These are phyloP conservation scores for Lathamus discolor DNA, from an alignment of 2,113 vertebrate species.

Conservation along the genomic window DNA sequence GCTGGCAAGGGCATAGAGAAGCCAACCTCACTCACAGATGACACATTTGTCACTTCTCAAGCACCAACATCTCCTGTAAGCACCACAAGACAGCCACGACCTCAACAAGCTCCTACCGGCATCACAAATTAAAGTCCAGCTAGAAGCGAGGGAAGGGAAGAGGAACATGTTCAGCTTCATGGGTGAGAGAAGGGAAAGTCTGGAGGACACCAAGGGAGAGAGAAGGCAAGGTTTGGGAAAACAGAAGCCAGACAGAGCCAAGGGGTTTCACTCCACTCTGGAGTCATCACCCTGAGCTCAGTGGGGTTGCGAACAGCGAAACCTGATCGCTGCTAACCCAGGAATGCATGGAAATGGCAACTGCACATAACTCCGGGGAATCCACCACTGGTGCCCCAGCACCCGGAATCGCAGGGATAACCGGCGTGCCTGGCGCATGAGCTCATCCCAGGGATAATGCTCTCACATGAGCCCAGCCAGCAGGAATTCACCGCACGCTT, in stretches of 20 bases:
- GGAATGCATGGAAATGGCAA: conserved; percentile 77
- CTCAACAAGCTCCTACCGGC: background rate
- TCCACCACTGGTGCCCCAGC: conserved; percentile 68
- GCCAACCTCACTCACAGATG: background rate
- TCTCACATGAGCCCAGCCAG: conserved; percentile 32
- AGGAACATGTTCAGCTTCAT: background rate
- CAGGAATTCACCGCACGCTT: conserved; percentile 4
- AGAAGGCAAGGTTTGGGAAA: background rate
- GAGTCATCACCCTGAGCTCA: background rate
- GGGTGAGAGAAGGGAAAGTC: background rate
- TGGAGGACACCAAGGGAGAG: background rate
- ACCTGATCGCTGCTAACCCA: conserved; percentile 63
- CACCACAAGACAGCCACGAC: accelerated
- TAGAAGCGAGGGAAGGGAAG: background rate
- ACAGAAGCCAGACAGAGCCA: background rate
- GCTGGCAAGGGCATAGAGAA: background rate
- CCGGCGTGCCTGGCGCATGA: conserved; percentile 56
- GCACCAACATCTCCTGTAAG: background rate
- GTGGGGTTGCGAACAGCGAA: conserved; percentile 51
- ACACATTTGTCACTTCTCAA: accelerated
- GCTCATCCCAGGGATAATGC: conserved; percentile 62
- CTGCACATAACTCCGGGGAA: conserved; percentile 72
- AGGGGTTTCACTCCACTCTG: background rate
- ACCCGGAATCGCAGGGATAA: conserved; percentile 70
- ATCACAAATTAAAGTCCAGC: background rate